Evolutionary conservation across 1,140 invertebrate species (phyloP).

Genomic region (Dreissena rostriformis): DNA sequence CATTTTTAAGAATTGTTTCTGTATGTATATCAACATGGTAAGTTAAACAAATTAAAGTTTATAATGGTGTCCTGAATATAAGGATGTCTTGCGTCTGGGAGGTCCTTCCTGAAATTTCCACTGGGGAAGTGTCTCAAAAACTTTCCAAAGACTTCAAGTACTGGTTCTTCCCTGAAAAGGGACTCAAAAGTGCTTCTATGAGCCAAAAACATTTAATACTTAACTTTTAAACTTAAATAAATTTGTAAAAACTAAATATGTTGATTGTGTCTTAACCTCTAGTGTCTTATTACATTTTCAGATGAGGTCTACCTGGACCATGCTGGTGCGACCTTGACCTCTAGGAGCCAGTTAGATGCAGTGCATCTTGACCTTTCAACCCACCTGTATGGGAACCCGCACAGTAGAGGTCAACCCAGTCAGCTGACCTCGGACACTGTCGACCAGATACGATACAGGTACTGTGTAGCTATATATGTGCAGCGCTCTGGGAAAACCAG

Average conservation of each 20-base stretch:
- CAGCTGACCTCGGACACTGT: constrained; percentile 89
- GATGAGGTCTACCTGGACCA: constrained; percentile 92
- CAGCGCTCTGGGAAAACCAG: too few species aligned
- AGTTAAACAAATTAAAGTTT: too few species aligned
- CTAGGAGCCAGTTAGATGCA: constrained; percentile 87
- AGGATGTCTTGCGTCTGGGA: too few species aligned
- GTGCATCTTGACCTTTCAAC: constrained; percentile 85
- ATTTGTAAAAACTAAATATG: neutral
- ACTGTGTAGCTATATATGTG: neutral
- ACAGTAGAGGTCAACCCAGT: constrained; percentile 87
- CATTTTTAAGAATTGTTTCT: too few species aligned
- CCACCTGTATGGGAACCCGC: constrained; percentile 94
- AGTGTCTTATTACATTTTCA: constrained; percentile 50
- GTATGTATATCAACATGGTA: too few species aligned
- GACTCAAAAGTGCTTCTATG: too few species aligned
- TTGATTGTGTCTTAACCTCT: neutral
- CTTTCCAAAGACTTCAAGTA: too few species aligned
- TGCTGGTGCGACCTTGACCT: constrained; percentile 93
- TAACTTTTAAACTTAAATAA: neutral
- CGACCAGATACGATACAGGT: constrained; percentile 90
- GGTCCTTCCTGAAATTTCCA: too few species aligned
- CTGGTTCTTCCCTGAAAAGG: too few species aligned
- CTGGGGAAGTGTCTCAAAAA: too few species aligned
- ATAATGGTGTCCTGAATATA: too few species aligned
- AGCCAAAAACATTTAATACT: too few species aligned